phyloP scores from a whole-genome alignment of 2,888 invertebrate species.

The Cyaniris semiargus region DNA sequence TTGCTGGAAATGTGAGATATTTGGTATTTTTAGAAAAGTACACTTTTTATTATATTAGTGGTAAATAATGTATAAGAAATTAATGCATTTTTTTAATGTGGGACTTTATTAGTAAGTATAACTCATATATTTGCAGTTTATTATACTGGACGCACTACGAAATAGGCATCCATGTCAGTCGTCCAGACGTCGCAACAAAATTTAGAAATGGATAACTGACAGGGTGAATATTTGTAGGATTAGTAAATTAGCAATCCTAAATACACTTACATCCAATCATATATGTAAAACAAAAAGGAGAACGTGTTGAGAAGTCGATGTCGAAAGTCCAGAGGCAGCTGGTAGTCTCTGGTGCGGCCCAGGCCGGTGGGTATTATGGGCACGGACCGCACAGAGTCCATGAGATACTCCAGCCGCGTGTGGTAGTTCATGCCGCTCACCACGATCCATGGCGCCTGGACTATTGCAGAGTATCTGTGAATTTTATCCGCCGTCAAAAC shows the following conservation, averaged over 20 bases:
- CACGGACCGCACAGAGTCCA: slow-evolving; percentile 55
- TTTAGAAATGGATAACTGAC: too few species aligned
- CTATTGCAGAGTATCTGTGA: slow-evolving; percentile 55
- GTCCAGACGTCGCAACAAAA: too few species aligned
- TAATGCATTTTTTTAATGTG: too few species aligned
- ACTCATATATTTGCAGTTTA: too few species aligned
- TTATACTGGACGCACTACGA: too few species aligned
- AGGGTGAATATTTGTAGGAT: too few species aligned
- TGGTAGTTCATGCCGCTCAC: slow-evolving; percentile 50
- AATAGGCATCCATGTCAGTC: too few species aligned
- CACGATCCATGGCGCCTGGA: slow-evolving; percentile 59
- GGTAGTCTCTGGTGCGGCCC: slow-evolving; percentile 46
- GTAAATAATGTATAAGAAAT: too few species aligned
- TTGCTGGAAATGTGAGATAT: slow-evolving; percentile 4
- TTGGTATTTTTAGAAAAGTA: not conserved
- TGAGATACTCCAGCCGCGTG: slow-evolving; percentile 48
- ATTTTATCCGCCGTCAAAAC: not conserved
- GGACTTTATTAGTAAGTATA: too few species aligned
- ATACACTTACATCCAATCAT: slow-evolving; percentile 13
- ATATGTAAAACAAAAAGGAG: slow-evolving; percentile 30
- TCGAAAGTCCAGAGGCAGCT: slow-evolving; percentile 54
- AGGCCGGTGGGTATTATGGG: slow-evolving; percentile 46
- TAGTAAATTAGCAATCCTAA: not conserved
- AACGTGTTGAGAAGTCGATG: slow-evolving; percentile 49
- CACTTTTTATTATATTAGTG: too few species aligned